Evolutionary conservation across 2,797 vertebrate species (phyloP).

Genomic region (Xenopus petersii): DNA sequence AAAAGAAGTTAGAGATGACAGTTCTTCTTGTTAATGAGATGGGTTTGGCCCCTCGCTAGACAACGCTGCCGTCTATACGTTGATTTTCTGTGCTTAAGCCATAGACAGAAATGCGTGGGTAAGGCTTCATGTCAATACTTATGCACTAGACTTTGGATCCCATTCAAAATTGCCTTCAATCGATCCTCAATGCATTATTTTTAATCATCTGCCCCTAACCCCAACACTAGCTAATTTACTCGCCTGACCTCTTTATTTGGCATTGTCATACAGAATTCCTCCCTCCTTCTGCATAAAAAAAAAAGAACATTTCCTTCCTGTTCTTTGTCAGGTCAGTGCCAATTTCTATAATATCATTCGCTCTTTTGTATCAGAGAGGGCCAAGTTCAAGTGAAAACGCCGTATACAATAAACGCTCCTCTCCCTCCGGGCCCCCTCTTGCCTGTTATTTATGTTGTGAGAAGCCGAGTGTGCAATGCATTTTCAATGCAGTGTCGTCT

Average conservation of each 20-base stretch:
- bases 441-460: constrained; percentile 16
- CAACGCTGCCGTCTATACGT: too few species aligned
- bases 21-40: too few species aligned
- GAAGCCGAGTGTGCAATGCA: constrained; percentile 7
- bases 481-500: constrained; percentile 15
- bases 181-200: too few species aligned
- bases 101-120: too few species aligned
- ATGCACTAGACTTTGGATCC: too few species aligned
- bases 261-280: background rate
- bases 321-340: background rate
- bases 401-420: background rate
- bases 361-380: background rate
- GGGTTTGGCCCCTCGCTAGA: too few species aligned
- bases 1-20: too few species aligned
- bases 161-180: too few species aligned
- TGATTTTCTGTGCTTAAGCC: too few species aligned
- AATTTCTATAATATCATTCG: background rate
- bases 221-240: background rate
- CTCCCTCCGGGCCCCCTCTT: constrained; percentile 6
- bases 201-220: too few species aligned
- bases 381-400: constrained; percentile 1
- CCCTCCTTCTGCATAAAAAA: background rate
- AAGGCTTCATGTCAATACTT: too few species aligned
- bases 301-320: background rate
- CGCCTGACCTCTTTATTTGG: background rate